These are phyloP conservation scores for Pararge aegeria DNA, from an alignment of 1,140 invertebrate species.

Conservation along the genomic window DNA sequence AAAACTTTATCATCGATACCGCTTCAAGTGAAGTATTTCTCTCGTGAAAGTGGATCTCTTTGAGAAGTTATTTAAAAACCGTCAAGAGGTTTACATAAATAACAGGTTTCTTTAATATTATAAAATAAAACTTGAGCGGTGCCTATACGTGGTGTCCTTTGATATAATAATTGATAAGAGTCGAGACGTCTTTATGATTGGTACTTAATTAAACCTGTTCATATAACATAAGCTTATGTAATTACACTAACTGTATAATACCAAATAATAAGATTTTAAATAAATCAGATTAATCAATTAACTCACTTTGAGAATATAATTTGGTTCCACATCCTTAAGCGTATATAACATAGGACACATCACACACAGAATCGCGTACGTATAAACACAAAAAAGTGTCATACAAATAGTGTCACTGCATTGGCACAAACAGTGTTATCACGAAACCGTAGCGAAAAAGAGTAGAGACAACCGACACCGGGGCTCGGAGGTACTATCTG, in stretches of 20 bases:
- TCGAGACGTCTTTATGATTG: no score
- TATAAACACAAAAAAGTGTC: constrained; percentile 43
- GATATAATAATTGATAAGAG: no score
- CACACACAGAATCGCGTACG: constrained; percentile 36
- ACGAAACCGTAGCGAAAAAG: constrained; percentile 36
- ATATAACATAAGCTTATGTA: no score
- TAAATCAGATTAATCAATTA: not conserved
- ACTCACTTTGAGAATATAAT: constrained; percentile 63
- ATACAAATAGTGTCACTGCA: constrained; percentile 33
- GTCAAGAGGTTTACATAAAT: no score
- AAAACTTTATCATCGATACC: no score
- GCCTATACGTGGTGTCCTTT: no score
- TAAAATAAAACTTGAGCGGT: no score
- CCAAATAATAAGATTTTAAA: not conserved
- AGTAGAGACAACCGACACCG: constrained; percentile 18
- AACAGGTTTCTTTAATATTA: no score
- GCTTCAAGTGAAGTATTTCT: no score
- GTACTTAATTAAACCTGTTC: no score
- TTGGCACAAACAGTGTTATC: constrained; percentile 59
- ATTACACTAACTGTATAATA: not conserved
- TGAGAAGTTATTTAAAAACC: no score
- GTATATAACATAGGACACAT: constrained; percentile 31
- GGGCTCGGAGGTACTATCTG: constrained; percentile 27
- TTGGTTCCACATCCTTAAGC: constrained; percentile 64
- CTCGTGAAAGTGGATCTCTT: no score